A percentile compares a stretch with the other conserved stretches of the same genome.
Conservation (phyloP, 2,113 vertebrate species). For the Dendropsophus ebraccatus region DNA sequence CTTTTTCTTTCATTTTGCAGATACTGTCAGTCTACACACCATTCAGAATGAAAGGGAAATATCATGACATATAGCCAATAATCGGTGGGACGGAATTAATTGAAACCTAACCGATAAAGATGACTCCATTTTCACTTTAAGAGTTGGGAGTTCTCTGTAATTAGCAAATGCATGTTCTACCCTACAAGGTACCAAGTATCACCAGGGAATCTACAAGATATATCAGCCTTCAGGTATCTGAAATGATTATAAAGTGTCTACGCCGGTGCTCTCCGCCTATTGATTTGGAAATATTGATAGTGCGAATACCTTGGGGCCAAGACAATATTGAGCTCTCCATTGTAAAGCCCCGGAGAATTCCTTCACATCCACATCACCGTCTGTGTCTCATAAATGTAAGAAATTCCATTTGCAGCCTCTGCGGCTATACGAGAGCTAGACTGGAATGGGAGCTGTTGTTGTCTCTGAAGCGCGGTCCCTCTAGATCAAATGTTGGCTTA, state of each 20-base stretch:
- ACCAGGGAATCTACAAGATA: slow-evolving; percentile 16
- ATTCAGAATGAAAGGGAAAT: too few species aligned
- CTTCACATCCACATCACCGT: neutral
- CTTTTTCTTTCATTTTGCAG: too few species aligned
- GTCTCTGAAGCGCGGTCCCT: neutral
- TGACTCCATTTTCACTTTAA: too few species aligned
- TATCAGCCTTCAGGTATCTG: slow-evolving; percentile 1
- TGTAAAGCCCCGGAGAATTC: slow-evolving; percentile 1
- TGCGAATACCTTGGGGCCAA: neutral
- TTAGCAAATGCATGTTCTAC: neutral
- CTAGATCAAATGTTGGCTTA: neutral
- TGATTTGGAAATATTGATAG: slow-evolving; percentile 43
- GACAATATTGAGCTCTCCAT: neutral
- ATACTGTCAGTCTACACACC: too few species aligned
- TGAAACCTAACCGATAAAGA: too few species aligned
- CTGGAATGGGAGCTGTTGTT: neutral
- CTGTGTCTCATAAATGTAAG: neutral
- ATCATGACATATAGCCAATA: too few species aligned
- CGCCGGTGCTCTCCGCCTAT: neutral
- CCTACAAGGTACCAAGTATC: neutral
- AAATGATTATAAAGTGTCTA: slow-evolving; percentile 45
- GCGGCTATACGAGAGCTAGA: neutral
- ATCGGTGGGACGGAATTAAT: too few species aligned
- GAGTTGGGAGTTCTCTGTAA: neutral
- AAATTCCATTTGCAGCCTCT: neutral